Base-by-base conservation (phyloP, 2,888 invertebrate genomes). In the Agriotes lineatus region DNA sequence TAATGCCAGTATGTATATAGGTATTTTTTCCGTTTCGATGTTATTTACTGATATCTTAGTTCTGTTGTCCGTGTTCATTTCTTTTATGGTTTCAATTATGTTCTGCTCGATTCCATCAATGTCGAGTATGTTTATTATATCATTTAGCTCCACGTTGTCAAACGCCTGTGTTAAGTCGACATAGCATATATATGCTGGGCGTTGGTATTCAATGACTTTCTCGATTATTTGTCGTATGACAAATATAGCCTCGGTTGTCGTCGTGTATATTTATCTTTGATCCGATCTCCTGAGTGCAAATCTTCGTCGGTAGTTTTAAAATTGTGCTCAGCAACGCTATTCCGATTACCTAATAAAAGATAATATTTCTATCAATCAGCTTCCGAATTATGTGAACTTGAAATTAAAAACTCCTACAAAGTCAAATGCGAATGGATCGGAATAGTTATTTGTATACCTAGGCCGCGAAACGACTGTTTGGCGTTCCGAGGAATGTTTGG, bases 41-140 rank as follows among this genome's bases (percentile, higher is more conserved):
- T 50, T 50, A 50, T 50, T 50, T 50, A 22, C 50, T 50, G 22
- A 50, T 50, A 50, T 50, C 22, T 50, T 50, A 5, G 19, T 14
- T 50, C 19, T 19, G 14, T 14, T 50, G 14, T 50, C 25, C 19
- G 50, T 50, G 50, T 20, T 50, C 25, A 50, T 50, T 50, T 50
- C 50, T 50, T 50, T 4, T 20, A 50, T 50, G 50, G n/a, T 10
- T 50, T 50, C 25, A n/a, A 39, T 39, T 3, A 39, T 39, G 39
- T 10, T 10, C 39, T 39, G 39, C 14, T 39, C 39, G n/a, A 20
- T 50, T 22, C 50, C 22, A 50, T 50, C 22, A 18, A 19, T 50
- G 19, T 45, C 19, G 19, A 50, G 12, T 20, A 50, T 50, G 2
- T 10, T 20, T 50, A 3, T 50, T 20, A 22, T 12, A 22, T 50